Evolutionary conservation across 2,888 invertebrate genomes (phyloP).

Genomic region (Lasioglossum pauxillum): DNA sequence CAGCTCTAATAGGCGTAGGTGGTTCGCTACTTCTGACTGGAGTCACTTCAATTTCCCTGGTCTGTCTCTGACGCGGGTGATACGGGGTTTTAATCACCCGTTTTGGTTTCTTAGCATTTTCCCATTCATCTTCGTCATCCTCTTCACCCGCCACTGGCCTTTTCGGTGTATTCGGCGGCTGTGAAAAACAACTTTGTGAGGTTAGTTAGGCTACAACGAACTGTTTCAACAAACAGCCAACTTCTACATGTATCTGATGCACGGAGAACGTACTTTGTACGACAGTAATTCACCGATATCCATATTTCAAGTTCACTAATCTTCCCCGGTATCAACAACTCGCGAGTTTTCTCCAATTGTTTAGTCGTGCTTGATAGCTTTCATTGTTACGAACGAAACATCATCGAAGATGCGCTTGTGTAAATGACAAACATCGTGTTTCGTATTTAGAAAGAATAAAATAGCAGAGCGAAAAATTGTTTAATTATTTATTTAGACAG

Average conservation of each 20-base stretch:
- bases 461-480: neutral
- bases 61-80: conserved; percentile 83
- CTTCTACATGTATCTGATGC: neutral
- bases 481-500: conserved; percentile 30
- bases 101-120: conserved; percentile 86
- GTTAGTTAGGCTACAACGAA: conserved; percentile 40
- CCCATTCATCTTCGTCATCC: conserved; percentile 88
- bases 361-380: neutral
- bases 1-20: conserved; percentile 78
- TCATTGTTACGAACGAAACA: conserved; percentile 30
- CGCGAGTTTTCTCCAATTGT: neutral
- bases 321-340: conserved; percentile 7
- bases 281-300: conserved; percentile 84
- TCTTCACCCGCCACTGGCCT: conserved; percentile 89
- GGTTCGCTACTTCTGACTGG: conserved; percentile 74
- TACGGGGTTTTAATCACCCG: conserved; percentile 85
- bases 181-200: conserved; percentile 29
- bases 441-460: neutral
- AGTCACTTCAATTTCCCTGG: conserved; percentile 74
- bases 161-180: conserved; percentile 94
- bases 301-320: conserved; percentile 72
- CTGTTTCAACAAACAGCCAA: conserved; percentile 6
- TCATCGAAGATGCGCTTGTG: neutral
- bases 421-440: neutral
- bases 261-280: conserved; percentile 80